Percentiles rank a stretch among this genome's conserved stretches.
These are phyloP conservation scores for Eonycteris spelaea DNA, from an alignment of 2,113 vertebrate genomes.

Conservation along the genomic window DNA sequence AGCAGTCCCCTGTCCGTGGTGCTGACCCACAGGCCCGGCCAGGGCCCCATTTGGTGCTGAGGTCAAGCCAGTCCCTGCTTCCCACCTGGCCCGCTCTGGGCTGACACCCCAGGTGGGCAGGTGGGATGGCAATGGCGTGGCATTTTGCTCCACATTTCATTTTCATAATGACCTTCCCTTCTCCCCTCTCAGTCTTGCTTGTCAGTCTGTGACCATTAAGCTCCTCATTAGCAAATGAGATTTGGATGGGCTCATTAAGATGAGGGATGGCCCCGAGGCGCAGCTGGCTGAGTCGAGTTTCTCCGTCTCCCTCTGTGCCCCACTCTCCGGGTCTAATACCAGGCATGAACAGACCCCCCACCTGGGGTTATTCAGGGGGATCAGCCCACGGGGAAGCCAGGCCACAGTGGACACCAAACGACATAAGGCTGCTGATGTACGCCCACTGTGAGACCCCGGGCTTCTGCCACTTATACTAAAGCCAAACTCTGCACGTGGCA, in stretches of 20 bases:
- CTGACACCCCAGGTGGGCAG: neutral
- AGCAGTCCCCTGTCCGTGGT: conserved; percentile 2
- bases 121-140: neutral
- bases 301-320: neutral
- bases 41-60: neutral
- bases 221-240: conserved; percentile 64
- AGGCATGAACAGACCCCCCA: no score
- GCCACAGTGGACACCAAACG: neutral
- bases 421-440: neutral
- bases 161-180: conserved; percentile 50
- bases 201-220: conserved; percentile 69
- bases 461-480: neutral
- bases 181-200: conserved; percentile 46
- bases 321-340: neutral
- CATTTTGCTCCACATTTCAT: neutral
- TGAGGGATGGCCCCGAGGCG: conserved; percentile 43
- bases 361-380: neutral
- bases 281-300: neutral
- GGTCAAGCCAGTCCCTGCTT: neutral
- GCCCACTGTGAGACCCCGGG: neutral
- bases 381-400: no score
- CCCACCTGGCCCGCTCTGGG: neutral
- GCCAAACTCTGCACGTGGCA: neutral
- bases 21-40: neutral
- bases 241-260: conserved; percentile 60